Conservation (phyloP, 2,797 vertebrate genomes). For the Chiloscyllium punctatum region DNA sequence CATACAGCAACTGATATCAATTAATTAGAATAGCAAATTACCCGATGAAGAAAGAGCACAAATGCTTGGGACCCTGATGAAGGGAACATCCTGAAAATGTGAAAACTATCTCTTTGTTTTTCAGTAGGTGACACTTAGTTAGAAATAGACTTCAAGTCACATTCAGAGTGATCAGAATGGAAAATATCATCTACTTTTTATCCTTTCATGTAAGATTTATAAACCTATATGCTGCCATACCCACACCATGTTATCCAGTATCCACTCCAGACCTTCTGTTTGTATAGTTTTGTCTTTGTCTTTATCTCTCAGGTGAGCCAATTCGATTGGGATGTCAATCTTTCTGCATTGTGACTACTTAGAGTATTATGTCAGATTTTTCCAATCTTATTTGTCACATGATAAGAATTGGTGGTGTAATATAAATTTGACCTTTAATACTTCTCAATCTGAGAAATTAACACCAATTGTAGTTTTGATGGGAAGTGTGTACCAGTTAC, state of each 20-base stretch:
- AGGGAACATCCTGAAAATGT: background rate
- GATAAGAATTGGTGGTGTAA: background rate
- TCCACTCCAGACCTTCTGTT: background rate
- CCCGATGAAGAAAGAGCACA: background rate
- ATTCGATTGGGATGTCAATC: background rate
- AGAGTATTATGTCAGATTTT: background rate
- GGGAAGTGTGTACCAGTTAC: background rate
- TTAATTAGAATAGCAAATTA: background rate
- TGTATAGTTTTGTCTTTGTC: background rate
- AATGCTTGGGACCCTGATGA: background rate
- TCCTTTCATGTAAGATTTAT: background rate
- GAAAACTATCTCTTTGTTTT: background rate
- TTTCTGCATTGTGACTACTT: background rate
- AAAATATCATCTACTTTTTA: background rate
- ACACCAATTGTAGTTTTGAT: background rate
- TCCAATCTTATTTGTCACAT: background rate
- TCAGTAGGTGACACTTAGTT: background rate
- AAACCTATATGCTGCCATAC: background rate
- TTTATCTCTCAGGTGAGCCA: background rate
- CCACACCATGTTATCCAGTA: background rate
- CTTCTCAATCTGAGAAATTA: background rate
- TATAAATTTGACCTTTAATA: background rate
- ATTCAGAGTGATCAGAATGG: background rate
- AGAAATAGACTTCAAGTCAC: background rate
- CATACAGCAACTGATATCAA: too few relatives aligned